These are phyloP conservation scores for Hydropotes inermis DNA, from an alignment of 2,113 vertebrate genomes.

Conservation along the genomic window DNA sequence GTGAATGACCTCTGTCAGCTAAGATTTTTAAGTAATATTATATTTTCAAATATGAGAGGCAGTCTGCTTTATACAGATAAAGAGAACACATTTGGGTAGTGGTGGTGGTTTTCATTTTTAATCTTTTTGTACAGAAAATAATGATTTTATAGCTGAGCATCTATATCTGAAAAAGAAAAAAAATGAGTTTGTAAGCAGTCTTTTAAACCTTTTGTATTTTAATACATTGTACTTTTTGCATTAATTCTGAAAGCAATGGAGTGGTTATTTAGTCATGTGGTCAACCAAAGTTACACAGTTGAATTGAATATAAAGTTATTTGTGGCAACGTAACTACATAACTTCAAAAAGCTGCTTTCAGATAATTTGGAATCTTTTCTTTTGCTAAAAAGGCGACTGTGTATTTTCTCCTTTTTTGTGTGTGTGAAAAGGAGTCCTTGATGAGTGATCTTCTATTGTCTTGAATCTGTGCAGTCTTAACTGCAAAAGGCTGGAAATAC, in stretches of 20 bases:
- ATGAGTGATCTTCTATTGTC: conserved; percentile 47
- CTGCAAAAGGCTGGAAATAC: conserved; percentile 44
- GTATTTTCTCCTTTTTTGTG: neutral
- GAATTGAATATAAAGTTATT: conserved; percentile 2
- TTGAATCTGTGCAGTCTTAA: conserved; percentile 32
- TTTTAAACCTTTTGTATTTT: conserved; percentile 23
- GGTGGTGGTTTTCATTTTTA: conserved; percentile 40
- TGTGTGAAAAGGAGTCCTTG: conserved; percentile 45
- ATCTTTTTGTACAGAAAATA: conserved; percentile 34
- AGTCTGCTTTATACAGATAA: conserved; percentile 28
- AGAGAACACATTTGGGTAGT: conserved; percentile 21
- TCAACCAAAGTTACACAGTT: neutral
- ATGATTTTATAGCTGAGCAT: conserved; percentile 26
- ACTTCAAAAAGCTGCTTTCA: conserved; percentile 29
- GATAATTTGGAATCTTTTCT: conserved; percentile 20
- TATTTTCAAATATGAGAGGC: conserved; percentile 52
- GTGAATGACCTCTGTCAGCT: neutral
- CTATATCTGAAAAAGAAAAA: conserved; percentile 35
- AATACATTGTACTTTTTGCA: neutral
- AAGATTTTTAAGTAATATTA: conserved; percentile 44
- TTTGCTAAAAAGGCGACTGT: conserved; percentile 52
- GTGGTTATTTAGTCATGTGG: neutral
- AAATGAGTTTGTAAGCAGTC: neutral
- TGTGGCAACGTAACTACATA: neutral
- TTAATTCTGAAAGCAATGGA: neutral